Base-by-base conservation (phyloP, 2,797 vertebrate species). In the Triplophysa yarkandensis region DNA sequence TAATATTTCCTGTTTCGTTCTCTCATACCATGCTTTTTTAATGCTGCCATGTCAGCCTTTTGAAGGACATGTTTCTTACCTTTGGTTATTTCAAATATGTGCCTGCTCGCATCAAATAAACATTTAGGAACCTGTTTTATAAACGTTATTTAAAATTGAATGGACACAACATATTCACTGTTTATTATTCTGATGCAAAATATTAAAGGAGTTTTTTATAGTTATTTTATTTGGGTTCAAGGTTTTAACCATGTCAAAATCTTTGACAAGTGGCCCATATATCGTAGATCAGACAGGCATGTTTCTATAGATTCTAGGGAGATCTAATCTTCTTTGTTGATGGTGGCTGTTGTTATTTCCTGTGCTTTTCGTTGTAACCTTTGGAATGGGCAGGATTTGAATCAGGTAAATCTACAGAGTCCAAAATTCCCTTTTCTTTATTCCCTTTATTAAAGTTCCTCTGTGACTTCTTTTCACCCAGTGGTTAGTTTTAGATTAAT, bases 321-420 rank as follows among this genome's bases (percentile, higher is more conserved):
- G 68, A 60, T 76, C 46, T 76, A 3, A 77, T 62, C 25, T 83
- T 76, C 84, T 87, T 65, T 92, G 90, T 89, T 95, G 91, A 96
- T 88, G 87, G 89, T 85, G 87, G 93, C 32, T 75, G 65, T 89
- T 94, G 84, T 95, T 94, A 89, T 95, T 84, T 95, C 91, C 94
- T 95, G 89, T 98, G 92, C 92, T 97, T 90, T 95, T 93, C 93
- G 87, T 90, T 81, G 90, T 77, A 95, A 86, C 94, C 93, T 94
- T 84, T 94, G 93, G 92, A 92, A 94, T 96, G 89, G 90, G 90
- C 93, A 98, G 97, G 95, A 98, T 93, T 93, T 98, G 90, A 92
- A 94, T 90, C 92, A 97, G 96, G 95, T 97, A 98, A 97, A 92
- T 91, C 78, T 84, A 80, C 84, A 64, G 92, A 90, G 90, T 41